Conservation (phyloP, 2,888 invertebrate genomes). For the Lasioglossum vierecki region DNA sequence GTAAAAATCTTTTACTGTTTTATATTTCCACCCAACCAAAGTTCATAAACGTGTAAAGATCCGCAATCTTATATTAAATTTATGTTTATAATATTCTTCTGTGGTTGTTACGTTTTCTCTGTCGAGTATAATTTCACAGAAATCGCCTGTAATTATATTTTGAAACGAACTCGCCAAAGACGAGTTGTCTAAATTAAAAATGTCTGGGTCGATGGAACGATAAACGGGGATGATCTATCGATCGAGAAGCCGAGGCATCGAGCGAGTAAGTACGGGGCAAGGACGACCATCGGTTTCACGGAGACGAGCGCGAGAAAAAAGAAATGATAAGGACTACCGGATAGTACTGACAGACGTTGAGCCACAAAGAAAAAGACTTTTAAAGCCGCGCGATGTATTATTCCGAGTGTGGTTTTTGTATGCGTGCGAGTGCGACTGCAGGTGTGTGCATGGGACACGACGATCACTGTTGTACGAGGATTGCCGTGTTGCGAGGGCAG, state of each 20-base stretch:
- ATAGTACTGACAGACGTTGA: slow-evolving; percentile 63
- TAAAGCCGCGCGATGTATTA: slow-evolving; percentile 61
- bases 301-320: slow-evolving; percentile 43
- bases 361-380: slow-evolving; percentile 62
- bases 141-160: neutral
- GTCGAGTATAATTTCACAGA: neutral
- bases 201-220: neutral
- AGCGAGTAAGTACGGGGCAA: slow-evolving; percentile 55
- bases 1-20: no score
- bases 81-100: neutral
- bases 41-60: no score
- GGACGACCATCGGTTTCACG: slow-evolving; percentile 63
- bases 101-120: neutral
- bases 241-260: slow-evolving; percentile 48
- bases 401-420: slow-evolving; percentile 43
- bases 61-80: no score
- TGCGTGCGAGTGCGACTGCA: slow-evolving; percentile 15
- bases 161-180: no score
- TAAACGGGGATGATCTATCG: slow-evolving; percentile 16
- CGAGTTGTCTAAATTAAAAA: neutral
- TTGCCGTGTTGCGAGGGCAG: slow-evolving; percentile 52
- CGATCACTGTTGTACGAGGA: slow-evolving; percentile 50
- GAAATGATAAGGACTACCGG: slow-evolving; percentile 23
- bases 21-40: no score
- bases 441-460: slow-evolving; percentile 31